Evolutionary conservation across 2,888 invertebrate species (phyloP).

Genomic region (Mesorhabditis sp.): DNA sequence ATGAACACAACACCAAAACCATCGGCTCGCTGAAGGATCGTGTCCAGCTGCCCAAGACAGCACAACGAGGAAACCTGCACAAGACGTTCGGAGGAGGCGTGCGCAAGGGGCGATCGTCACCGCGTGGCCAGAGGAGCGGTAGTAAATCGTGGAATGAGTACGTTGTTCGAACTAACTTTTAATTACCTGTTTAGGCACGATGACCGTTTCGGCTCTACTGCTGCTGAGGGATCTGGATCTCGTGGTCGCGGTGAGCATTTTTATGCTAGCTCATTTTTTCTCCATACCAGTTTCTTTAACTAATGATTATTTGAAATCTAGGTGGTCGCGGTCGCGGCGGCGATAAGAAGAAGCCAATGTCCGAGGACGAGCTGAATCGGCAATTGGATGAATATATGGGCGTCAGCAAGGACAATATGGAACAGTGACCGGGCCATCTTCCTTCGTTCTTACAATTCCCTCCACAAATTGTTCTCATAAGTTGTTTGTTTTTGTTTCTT

Average conservation of each 20-base stretch:
- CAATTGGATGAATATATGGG: background rate
- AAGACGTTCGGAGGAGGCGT: background rate
- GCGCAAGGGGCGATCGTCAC: background rate
- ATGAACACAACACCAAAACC: background rate
- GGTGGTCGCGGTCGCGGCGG: background rate
- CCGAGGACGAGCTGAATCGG: background rate
- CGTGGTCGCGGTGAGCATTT: no score
- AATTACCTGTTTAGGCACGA: background rate
- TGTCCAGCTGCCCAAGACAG: background rate
- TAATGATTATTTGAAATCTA: no score
- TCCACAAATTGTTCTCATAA: no score
- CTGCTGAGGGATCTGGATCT: no score
- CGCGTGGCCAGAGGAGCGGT: no score
- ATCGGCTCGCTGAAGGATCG: background rate
- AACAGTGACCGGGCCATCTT: no score
- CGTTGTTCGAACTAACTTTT: no score
- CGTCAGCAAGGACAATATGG: background rate
- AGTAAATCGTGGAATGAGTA: no score
- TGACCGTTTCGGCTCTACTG: background rate
- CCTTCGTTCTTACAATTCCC: no score
- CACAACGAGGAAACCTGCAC: background rate
- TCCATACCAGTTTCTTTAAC: no score
- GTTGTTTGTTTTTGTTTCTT: no score
- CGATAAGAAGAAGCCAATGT: background rate
- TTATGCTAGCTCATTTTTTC: no score